Percentiles rank a stretch among this genome's conserved stretches.
Conservation (phyloP, 1,140 invertebrate genomes). For the Drosophila albomicans region DNA sequence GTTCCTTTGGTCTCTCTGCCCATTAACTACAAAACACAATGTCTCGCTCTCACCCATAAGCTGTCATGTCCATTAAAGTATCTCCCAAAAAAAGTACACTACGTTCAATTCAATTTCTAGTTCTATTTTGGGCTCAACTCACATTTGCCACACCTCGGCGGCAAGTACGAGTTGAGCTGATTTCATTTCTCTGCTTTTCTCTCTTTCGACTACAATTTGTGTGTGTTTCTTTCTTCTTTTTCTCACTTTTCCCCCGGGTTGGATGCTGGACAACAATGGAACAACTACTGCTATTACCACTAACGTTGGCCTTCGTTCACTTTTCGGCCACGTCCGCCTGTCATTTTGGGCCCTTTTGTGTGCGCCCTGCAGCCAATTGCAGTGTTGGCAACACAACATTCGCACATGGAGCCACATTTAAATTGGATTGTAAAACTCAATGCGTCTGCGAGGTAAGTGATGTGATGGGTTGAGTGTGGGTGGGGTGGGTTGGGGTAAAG, state of each 20-base stretch:
- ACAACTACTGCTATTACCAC: conserved; percentile 11
- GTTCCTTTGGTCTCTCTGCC: background rate
- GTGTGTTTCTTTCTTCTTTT: conserved; percentile 6
- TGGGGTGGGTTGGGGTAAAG: background rate
- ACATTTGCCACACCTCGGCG: conserved; percentile 12
- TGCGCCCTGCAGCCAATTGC: conserved; percentile 84
- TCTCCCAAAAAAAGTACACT: conserved; percentile 11
- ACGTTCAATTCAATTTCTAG: conserved; percentile 53
- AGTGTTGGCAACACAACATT: conserved; percentile 87
- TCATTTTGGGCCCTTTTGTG: conserved; percentile 37
- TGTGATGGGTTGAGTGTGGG: background rate
- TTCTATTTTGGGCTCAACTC: conserved; percentile 38
- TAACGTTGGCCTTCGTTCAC: conserved; percentile 4
- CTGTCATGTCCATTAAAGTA: conserved; percentile 18
- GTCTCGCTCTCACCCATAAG: conserved; percentile 2
- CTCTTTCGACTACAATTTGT: background rate
- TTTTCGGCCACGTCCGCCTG: conserved; percentile 22
- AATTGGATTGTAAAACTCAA: conserved; percentile 88
- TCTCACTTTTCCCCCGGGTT: background rate
- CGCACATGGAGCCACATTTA: conserved; percentile 88
- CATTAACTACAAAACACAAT: conserved; percentile 34
- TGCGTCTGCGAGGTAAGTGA: conserved; percentile 89
- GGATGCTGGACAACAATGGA: conserved; percentile 54
- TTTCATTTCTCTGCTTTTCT: conserved; percentile 36
- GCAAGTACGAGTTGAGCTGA: conserved; percentile 43